Evolutionary conservation across 2,888 invertebrate species (phyloP).

Genomic region (Spilosoma lubricipeda): DNA sequence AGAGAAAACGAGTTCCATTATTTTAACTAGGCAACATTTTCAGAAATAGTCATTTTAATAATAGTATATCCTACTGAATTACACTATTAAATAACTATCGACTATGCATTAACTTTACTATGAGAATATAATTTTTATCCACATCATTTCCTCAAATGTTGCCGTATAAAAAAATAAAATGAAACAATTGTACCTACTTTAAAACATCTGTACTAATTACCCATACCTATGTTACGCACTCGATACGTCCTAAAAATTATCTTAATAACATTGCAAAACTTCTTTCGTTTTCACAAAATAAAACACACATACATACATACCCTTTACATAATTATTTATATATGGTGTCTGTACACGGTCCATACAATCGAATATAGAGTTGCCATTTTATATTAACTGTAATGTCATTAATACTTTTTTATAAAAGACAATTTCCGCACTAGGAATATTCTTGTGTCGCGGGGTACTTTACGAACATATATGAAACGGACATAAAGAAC

Average conservation of each 20-base stretch:
- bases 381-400: constrained; percentile 3
- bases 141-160: constrained; percentile 5
- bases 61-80: not conserved
- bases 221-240: constrained; percentile 6
- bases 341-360: constrained; percentile 15
- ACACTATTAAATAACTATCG: not conserved
- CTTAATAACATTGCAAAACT: constrained; percentile 1
- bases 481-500: too few relatives aligned
- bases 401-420: not conserved
- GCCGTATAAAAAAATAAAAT: constrained; percentile 18
- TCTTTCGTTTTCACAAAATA: constrained; percentile 25
- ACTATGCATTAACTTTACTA: not conserved
- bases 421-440: too few relatives aligned
- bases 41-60: not conserved
- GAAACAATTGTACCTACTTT: constrained; percentile 8
- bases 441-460: too few relatives aligned
- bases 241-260: constrained; percentile 4
- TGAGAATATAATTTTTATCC: not conserved
- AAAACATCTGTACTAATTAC: constrained; percentile 10
- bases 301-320: constrained; percentile 16
- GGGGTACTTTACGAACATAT: too few relatives aligned
- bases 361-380: constrained; percentile 14
- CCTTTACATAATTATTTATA: constrained; percentile 45
- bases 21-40: constrained; percentile 24
- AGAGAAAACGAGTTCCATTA: constrained; percentile 24